Evolutionary conservation across 2,888 invertebrate species (phyloP), one percentile per base, ranked within the genome.

Genomic region (Morinoia aosen): DNA sequence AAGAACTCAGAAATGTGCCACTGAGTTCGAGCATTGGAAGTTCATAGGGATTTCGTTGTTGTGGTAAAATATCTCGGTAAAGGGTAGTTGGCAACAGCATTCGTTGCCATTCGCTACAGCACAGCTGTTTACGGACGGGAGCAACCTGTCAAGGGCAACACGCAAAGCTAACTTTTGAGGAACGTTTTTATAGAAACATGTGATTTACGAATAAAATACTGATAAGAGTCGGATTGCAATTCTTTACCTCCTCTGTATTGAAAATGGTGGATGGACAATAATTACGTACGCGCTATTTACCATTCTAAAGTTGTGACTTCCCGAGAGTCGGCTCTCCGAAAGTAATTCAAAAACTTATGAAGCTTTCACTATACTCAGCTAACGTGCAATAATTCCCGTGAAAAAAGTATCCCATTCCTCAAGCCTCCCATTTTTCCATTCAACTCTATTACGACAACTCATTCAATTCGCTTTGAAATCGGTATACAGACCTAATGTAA

Each of bases 61-160:
- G 76, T 12, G 16, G 25, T 39, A 90, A 90, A 90, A 90, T 90
- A 40, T 40, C 16, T 48, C 40, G 2, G 39, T 90, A 90, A 90
- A 90, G 39, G 39, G 40, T 90, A 90, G 12, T 19, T 90, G 90
- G 90, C 90, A 90, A 90, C 90, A 76, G 76, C 8, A 14, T 40
- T 40, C 64, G 40, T 90, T 90, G 90, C 90, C 90, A 90, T 90
- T 90, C 40, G 90, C 90, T 39, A 90, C 90, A 90, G 48, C 90
- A 48, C n/a, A 76, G 61, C 76, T 76, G 33, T 33, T 33, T 33
- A 76, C 25, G 76, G 76, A 76, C 33, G 7, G 25, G 76, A 33
- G 0, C 10, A 76, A 1, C 76, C 76, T 76, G 76, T 76, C 25
- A 19, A 76, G 25, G 25, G 76, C 19, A 33, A 16, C 76, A 10